Percentiles rank a stretch among this genome's conserved stretches.
Evolutionary conservation across 2,113 vertebrate species (phyloP).

Genomic region (Rhadina sibilatrix): DNA sequence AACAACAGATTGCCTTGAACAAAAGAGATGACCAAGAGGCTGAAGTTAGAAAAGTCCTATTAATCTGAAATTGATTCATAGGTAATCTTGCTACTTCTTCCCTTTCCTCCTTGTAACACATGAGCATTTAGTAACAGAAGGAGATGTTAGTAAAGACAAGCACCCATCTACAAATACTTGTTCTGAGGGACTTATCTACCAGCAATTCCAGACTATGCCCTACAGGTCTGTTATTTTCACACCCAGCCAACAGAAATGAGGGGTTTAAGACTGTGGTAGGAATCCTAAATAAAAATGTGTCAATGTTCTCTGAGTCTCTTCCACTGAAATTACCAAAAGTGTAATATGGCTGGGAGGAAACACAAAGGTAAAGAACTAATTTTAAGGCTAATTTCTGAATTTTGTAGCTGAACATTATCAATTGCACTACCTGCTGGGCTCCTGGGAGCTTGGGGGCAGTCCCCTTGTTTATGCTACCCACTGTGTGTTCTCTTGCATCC

Average conservation of each 20-base stretch:
- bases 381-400: neutral
- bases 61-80: neutral
- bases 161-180: neutral
- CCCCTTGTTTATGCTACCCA: neutral
- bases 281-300: neutral
- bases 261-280: neutral
- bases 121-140: neutral
- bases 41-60: neutral
- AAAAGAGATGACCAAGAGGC: neutral
- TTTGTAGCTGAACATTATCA: neutral
- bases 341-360: neutral
- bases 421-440: neutral
- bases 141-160: neutral
- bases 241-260: neutral
- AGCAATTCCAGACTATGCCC: neutral
- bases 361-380: neutral
- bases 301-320: neutral
- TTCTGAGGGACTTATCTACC: neutral
- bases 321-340: neutral
- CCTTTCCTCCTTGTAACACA: neutral
- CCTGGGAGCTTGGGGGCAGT: neutral
- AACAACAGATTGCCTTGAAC: neutral
- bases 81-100: neutral
- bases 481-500: neutral
- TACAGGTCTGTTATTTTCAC: neutral